These are phyloP conservation scores for Pelosia muscerda DNA, from an alignment of 2,888 invertebrate genomes.

Conservation along the genomic window DNA sequence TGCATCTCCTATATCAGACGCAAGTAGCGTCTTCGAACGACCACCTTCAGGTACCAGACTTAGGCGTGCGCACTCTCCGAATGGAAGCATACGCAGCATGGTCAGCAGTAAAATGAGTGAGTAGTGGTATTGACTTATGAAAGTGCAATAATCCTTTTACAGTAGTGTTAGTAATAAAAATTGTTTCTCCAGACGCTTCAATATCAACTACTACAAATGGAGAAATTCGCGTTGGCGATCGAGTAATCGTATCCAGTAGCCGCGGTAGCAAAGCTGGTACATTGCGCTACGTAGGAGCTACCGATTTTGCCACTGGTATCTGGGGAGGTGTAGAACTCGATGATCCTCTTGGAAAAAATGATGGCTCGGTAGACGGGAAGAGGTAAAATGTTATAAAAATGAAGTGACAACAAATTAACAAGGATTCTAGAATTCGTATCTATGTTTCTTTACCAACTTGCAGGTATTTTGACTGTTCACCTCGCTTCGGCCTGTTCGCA, in stretches of 20 bases:
- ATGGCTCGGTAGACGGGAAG: constrained; percentile 96
- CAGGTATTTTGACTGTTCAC: constrained; percentile 97
- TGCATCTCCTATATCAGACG: constrained; percentile 80
- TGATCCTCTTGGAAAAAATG: constrained; percentile 97
- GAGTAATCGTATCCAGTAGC: constrained; percentile 95
- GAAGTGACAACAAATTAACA: neutral
- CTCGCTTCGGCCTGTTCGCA: constrained; percentile 97
- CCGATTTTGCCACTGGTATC: constrained; percentile 96
- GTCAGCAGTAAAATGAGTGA: constrained; percentile 86
- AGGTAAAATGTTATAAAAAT: constrained; percentile 86
- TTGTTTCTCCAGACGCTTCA: constrained; percentile 73
- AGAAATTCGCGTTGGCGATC: constrained; percentile 94
- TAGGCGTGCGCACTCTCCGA: constrained; percentile 79
- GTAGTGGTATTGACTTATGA: constrained; percentile 39
- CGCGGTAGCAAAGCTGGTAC: constrained; percentile 96
- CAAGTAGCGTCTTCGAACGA: constrained; percentile 81
- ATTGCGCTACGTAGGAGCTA: constrained; percentile 93
- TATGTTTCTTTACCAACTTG: constrained; percentile 51
- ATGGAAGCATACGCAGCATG: constrained; percentile 82
- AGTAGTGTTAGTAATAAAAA: neutral
- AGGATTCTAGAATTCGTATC: neutral
- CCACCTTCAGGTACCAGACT: constrained; percentile 79
- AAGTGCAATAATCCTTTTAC: neutral
- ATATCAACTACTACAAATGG: constrained; percentile 81
- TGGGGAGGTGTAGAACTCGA: constrained; percentile 99